Evolutionary conservation across 2,113 vertebrate species (phyloP).

Genomic region (Brachirus orientalis): DNA sequence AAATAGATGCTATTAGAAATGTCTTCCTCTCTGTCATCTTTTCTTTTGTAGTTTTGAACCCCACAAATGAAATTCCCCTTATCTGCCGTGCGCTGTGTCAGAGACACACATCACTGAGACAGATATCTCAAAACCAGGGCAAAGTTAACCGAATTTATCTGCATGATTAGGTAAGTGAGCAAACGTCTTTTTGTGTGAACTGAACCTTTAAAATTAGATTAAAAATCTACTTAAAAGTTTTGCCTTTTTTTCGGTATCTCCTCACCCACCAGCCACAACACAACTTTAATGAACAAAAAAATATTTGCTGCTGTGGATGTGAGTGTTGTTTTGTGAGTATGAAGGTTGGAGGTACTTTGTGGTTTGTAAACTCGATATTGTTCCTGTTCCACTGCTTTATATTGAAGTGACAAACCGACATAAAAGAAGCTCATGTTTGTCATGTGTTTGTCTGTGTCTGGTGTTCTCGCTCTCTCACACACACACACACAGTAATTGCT

Average conservation of each 20-base stretch:
- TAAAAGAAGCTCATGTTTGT: constrained; percentile 32
- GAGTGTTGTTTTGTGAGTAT: background rate
- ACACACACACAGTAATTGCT: constrained; percentile 51
- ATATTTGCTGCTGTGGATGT: background rate
- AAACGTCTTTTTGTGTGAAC: background rate
- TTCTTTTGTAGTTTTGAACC: background rate
- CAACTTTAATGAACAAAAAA: constrained; percentile 6
- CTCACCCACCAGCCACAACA: background rate
- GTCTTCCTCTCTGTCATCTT: background rate
- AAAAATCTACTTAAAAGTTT: background rate
- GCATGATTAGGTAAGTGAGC: background rate
- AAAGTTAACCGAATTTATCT: background rate
- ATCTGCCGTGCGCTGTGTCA: background rate
- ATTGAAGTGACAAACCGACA: constrained; percentile 38
- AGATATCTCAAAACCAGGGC: background rate
- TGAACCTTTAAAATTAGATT: background rate
- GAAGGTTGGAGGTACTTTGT: background rate
- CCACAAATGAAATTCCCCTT: background rate
- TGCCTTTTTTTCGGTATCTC: background rate
- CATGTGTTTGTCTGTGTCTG: constrained; percentile 43
- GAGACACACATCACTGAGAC: background rate
- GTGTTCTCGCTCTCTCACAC: constrained; percentile 13
- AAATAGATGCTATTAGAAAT: too few species aligned
- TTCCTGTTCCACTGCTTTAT: background rate
- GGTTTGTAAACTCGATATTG: constrained; percentile 11